Evolutionary conservation across 2,888 invertebrate genomes (phyloP).

Genomic region (Aricia artaxerxes): DNA sequence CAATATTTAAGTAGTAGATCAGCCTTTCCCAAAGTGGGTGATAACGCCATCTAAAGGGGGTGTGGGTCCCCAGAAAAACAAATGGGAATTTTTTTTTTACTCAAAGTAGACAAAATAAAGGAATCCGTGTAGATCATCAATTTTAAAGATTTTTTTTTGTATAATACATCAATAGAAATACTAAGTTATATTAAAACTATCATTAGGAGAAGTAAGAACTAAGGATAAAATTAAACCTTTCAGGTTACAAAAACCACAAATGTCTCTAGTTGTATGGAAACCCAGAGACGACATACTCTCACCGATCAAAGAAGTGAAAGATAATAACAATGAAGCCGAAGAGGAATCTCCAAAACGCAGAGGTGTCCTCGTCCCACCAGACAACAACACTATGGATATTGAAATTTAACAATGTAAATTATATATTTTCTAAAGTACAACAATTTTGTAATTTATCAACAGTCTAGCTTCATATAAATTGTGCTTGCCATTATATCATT

Average conservation of each 20-base stretch:
- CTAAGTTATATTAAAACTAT: neutral
- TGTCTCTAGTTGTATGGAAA: slow-evolving; percentile 90
- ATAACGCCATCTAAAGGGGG: too few relatives aligned
- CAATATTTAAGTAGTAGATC: neutral
- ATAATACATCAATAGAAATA: neutral
- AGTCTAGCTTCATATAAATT: neutral
- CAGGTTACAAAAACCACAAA: slow-evolving; percentile 85
- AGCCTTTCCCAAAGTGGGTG: too few relatives aligned
- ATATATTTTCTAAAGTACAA: neutral
- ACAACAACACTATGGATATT: slow-evolving; percentile 52
- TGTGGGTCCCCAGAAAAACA: too few relatives aligned
- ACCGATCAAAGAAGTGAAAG: slow-evolving; percentile 56
- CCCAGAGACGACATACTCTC: slow-evolving; percentile 81
- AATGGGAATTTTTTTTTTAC: too few relatives aligned
- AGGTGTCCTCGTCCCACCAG: slow-evolving; percentile 55
- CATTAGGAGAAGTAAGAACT: neutral
- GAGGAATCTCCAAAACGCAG: slow-evolving; percentile 52
- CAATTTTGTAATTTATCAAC: neutral
- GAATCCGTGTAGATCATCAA: neutral
- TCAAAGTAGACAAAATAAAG: too few relatives aligned
- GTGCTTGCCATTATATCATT: neutral
- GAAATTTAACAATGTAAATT: slow-evolving; percentile 60
- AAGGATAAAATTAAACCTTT: slow-evolving; percentile 40
- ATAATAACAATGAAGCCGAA: slow-evolving; percentile 46
- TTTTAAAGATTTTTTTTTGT: too few relatives aligned